Conservation (phyloP, 2,888 invertebrate genomes). For the Amphipyra tragopoginis region DNA sequence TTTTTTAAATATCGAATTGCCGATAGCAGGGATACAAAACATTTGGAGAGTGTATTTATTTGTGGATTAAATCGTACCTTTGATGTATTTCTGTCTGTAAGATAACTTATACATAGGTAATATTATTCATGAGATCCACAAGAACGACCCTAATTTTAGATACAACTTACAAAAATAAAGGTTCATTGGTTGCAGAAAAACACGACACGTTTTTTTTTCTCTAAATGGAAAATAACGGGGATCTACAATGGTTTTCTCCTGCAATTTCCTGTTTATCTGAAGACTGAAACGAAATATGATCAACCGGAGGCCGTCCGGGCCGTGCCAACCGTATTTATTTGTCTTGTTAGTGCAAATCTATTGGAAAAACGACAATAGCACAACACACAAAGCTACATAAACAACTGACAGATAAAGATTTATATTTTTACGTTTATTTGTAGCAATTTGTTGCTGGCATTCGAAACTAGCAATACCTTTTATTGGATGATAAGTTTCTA, state of each 20-base stretch:
- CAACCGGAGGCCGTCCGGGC: slow-evolving; percentile 60
- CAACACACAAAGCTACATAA: slow-evolving; percentile 59
- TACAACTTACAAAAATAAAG: slow-evolving; percentile 18
- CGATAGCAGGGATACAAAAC: slow-evolving; percentile 2
- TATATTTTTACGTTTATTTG: slow-evolving; percentile 53
- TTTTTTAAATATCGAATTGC: too few relatives aligned
- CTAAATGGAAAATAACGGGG: slow-evolving; percentile 45
- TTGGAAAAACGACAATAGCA: slow-evolving; percentile 77
- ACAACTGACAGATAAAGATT: slow-evolving; percentile 59
- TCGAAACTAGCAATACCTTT: slow-evolving; percentile 40
- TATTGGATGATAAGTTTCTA: slow-evolving; percentile 42
- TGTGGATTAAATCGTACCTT: neutral
- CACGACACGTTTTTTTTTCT: slow-evolving; percentile 31
- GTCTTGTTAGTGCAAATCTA: slow-evolving; percentile 82
- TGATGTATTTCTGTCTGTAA: neutral
- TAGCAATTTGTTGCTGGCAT: slow-evolving; percentile 38
- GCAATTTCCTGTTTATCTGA: slow-evolving; percentile 73
- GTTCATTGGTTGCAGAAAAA: slow-evolving; percentile 26
- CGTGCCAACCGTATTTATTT: slow-evolving; percentile 74
- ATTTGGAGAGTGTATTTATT: slow-evolving; percentile 5
- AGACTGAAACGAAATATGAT: slow-evolving; percentile 76
- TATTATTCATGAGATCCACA: slow-evolving; percentile 9
- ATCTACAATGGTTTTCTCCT: slow-evolving; percentile 55
- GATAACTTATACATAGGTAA: neutral
- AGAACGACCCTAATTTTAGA: neutral